Percentiles rank a stretch among this genome's conserved stretches.
phyloP scores from a whole-genome alignment of 2,113 vertebrate genomes.

The Melanocharis versteri region DNA sequence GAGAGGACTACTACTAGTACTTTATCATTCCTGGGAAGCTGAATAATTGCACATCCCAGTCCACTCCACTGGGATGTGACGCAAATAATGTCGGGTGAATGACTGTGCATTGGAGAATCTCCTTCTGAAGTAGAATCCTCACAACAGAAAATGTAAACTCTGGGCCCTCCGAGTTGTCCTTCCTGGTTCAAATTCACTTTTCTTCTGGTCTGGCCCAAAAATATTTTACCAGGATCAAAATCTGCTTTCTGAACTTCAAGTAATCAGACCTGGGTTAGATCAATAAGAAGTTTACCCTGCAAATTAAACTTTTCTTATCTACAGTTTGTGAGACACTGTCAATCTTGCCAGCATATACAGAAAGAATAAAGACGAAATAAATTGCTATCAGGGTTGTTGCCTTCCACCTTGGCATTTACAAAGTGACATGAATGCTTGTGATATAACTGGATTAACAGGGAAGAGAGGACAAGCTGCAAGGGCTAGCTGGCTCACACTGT shows the following conservation, averaged over 20 bases:
- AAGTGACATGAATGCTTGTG: neutral
- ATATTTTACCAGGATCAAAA: neutral
- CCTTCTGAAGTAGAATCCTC: neutral
- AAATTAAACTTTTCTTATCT: conserved; percentile 19
- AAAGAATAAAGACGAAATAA: neutral
- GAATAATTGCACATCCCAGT: neutral
- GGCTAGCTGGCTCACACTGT: neutral
- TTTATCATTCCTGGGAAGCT: neutral
- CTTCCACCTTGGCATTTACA: neutral
- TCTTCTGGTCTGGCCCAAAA: neutral
- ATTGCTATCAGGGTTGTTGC: neutral
- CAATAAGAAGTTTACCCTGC: neutral
- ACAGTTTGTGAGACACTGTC: neutral
- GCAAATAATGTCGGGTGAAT: neutral
- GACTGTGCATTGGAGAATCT: neutral
- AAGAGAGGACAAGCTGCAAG: neutral
- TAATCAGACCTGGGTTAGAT: neutral
- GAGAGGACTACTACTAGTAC: neutral
- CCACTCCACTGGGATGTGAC: neutral
- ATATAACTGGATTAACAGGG: neutral
- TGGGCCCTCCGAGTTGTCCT: neutral
- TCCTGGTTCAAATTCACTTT: neutral
- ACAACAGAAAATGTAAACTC: neutral
- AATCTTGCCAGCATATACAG: neutral
- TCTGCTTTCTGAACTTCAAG: neutral